Evolutionary conservation across 2,888 invertebrate species (phyloP), one percentile per base, ranked within the genome.

Genomic region (Andrena bucephala): DNA sequence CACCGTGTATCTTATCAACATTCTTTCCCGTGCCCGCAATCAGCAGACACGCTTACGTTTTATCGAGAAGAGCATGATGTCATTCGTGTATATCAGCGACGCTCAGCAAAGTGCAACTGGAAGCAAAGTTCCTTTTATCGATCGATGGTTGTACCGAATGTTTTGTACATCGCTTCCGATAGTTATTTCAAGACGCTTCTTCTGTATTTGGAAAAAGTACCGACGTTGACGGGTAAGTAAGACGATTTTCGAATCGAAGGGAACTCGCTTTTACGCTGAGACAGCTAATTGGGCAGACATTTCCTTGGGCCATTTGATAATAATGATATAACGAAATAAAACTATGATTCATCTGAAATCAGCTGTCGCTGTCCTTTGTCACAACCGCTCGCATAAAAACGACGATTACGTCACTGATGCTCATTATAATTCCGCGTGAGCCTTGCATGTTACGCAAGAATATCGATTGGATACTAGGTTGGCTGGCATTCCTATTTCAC

Each of bases 1-100:
- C 66, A 57, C 67, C 52, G 57, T 52, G 57, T 81, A 81, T 85
- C 87, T 87, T 87, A 87, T 88, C 81, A 48, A 48, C 16, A 57
- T 73, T 83, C 60, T 79, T 85, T 62, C 50, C 1, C 36, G 13
- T 52, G 29, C 29, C 52, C 31, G 52, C 57, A 52, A 69, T 31
- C 48, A 59, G 31, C 24, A 65, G 67, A 63, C 67, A 16, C n/a
- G 13, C 29, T 57, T 60, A 77, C 60, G 54, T 31, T 71, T 81
- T 70, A 59, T 68, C 48, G 36, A n/a, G 27, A 42, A 59, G 33
- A 60, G 62, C 33, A 54, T 48, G 75, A 80, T 71, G 65, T 77
- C 86, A 79, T 57, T 27, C 57, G 57, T 13, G 24, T 57, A 1
- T 33, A 57, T 71, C 2, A 27, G 50, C 20, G 31, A 13, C 13